A percentile compares a stretch with the other conserved stretches of the same genome.
Conservation (phyloP, 35 echinoderm and acorn worm species). For the Heliocidaris erythrogramma region DNA sequence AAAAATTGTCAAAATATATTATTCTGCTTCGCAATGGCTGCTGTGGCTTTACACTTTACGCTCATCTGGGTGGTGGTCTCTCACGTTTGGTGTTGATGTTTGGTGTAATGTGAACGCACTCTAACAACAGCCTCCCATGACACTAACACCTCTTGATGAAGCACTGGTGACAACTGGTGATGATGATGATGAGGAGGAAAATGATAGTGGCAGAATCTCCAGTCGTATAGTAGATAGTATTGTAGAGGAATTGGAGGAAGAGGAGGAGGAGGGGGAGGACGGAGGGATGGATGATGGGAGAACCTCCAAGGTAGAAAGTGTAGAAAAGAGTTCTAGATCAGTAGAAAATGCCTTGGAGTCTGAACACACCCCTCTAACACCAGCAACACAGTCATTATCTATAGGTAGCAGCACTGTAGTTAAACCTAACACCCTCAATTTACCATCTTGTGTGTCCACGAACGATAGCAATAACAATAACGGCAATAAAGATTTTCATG, state of each 20-base stretch:
- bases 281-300: neutral
- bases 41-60: neutral
- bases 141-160: constrained; percentile 1
- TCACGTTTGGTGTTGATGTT: constrained; percentile 2
- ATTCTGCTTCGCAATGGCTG: constrained; percentile 1
- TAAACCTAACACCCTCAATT: neutral
- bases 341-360: neutral
- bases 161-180: neutral
- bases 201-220: no score
- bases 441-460: neutral
- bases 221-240: neutral
- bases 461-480: neutral
- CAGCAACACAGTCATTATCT: neutral
- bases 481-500: neutral
- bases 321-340: neutral
- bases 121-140: neutral
- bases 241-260: neutral
- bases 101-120: neutral
- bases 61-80: constrained; percentile 11
- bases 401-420: neutral
- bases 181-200: neutral
- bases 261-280: neutral
- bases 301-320: neutral
- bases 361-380: neutral
- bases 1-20: neutral